Evolutionary conservation across 2,888 invertebrate genomes (phyloP).

Genomic region (Coenonympha arcania): DNA sequence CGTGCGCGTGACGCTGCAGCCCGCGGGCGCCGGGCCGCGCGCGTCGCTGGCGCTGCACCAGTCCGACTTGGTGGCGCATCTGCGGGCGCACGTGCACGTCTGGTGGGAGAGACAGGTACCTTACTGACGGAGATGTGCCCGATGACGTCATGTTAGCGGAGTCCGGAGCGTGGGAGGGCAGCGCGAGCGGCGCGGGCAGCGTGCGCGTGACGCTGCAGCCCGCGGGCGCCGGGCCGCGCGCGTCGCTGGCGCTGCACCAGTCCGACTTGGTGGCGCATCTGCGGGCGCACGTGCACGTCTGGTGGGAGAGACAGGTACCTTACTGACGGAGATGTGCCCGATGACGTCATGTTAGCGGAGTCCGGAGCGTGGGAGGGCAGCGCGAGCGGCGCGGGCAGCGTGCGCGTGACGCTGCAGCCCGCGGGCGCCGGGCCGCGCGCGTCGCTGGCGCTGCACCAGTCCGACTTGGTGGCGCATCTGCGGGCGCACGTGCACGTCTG

Average conservation of each 20-base stretch:
- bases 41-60: conserved; percentile 86
- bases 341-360: conserved; percentile 89
- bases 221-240: conserved; percentile 89
- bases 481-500: conserved; percentile 96
- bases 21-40: conserved; percentile 89
- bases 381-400: conserved; percentile 68
- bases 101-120: conserved; percentile 88
- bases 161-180: conserved; percentile 83
- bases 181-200: conserved; percentile 62
- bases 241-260: conserved; percentile 84
- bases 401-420: too few species aligned
- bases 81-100: conserved; percentile 94
- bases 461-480: conserved; percentile 93
- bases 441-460: too few species aligned
- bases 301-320: conserved; percentile 90
- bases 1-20: conserved; percentile 87
- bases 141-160: conserved; percentile 89
- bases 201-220: conserved; percentile 89
- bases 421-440: too few species aligned
- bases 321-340: too few species aligned
- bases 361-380: conserved; percentile 83
- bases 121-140: conserved; percentile 42
- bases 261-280: conserved; percentile 94
- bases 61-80: conserved; percentile 91
- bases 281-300: conserved; percentile 94